Conservation (phyloP, 1,140 invertebrate genomes). For the Aphaenogaster ashmeadi region DNA sequence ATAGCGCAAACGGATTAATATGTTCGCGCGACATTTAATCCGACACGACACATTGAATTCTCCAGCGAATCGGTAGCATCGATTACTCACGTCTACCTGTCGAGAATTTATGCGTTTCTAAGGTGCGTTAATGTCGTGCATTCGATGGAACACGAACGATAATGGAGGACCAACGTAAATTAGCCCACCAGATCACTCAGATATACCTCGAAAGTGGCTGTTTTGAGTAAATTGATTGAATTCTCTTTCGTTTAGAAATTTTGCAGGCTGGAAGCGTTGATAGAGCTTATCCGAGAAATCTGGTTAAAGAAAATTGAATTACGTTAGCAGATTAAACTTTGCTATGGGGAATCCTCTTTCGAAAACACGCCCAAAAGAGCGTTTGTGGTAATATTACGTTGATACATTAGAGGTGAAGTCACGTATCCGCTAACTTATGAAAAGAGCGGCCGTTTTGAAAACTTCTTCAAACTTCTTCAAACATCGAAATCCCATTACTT, state of each 20-base stretch:
- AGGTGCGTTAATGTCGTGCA: constrained; percentile 18
- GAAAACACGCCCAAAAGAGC: neutral
- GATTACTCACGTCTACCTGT: constrained; percentile 4
- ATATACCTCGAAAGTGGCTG: neutral
- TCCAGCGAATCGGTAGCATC: constrained; percentile 12
- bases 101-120: constrained; percentile 37
- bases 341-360: neutral
- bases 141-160: neutral
- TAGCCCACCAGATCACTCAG: neutral
- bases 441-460: neutral
- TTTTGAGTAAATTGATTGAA: neutral
- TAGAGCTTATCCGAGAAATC: neutral
- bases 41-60: constrained; percentile 7
- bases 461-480: neutral
- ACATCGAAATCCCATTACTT: constrained; percentile 38
- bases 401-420: neutral
- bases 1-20: constrained; percentile 46
- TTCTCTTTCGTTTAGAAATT: neutral
- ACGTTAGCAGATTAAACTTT: constrained; percentile 1
- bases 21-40: constrained; percentile 41
- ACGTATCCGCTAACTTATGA: constrained; percentile 3
- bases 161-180: constrained; percentile 17
- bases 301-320: constrained; percentile 12
- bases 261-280: neutral
- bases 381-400: constrained; percentile 12